These are phyloP conservation scores for Tupaia tana DNA, from an alignment of 2,113 vertebrate species.

Conservation along the genomic window DNA sequence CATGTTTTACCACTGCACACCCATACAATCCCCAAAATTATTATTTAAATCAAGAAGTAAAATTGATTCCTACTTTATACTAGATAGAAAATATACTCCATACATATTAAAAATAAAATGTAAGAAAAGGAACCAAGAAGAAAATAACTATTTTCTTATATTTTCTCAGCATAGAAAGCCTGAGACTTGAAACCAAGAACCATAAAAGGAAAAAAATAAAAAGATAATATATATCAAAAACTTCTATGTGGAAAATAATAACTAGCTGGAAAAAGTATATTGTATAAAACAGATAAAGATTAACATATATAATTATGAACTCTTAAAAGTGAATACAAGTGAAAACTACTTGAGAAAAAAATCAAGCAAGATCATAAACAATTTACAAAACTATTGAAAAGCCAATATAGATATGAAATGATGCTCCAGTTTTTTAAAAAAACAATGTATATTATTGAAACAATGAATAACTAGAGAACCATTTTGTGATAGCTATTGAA, in stretches of 20 bases:
- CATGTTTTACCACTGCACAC: too few relatives aligned
- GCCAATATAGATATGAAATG: conserved; percentile 13
- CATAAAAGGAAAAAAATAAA: conserved; percentile 11
- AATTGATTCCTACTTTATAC: neutral
- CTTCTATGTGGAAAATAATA: conserved; percentile 34
- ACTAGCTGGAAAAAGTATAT: conserved; percentile 33
- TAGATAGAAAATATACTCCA: conserved; percentile 47
- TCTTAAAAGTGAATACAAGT: conserved; percentile 1
- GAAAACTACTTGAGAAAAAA: neutral
- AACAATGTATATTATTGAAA: conserved; percentile 38
- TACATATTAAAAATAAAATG: conserved; percentile 22
- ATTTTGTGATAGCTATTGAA: conserved; percentile 13
- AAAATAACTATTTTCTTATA: conserved; percentile 6
- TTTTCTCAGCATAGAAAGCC: neutral
- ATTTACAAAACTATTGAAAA: conserved; percentile 14
- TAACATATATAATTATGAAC: conserved; percentile 10
- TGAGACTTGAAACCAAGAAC: conserved; percentile 1
- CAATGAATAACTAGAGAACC: neutral
- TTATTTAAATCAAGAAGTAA: conserved; percentile 39
- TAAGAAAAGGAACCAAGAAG: neutral
- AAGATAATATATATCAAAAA: neutral
- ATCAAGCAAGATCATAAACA: neutral
- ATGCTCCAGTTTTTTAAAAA: conserved; percentile 36
- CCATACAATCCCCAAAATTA: neutral
- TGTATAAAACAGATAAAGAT: conserved; percentile 4